phyloP scores from a whole-genome alignment of 2,113 vertebrate species.

The Tonatia bakeri region DNA sequence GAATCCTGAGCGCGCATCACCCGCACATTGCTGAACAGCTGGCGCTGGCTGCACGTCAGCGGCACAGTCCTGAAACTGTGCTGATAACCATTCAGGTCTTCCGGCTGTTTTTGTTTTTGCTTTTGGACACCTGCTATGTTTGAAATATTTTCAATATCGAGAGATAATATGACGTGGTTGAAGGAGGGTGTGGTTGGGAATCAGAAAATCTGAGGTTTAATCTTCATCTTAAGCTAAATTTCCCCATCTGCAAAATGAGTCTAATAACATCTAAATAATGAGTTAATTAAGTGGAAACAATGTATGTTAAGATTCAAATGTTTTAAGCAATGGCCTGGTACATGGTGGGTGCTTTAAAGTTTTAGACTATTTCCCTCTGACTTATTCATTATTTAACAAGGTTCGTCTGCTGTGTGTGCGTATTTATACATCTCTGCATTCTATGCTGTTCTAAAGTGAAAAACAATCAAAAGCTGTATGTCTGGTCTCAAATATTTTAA shows the following conservation, averaged over 20 bases:
- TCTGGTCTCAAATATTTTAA: neutral
- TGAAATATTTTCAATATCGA: neutral
- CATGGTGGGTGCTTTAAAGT: neutral
- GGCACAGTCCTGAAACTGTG: neutral
- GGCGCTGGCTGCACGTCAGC: neutral
- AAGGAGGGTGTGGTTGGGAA: neutral
- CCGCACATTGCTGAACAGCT: accelerated
- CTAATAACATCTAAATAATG: neutral
- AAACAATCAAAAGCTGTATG: neutral
- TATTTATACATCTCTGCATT: neutral
- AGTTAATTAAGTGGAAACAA: neutral
- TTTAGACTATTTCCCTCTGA: neutral
- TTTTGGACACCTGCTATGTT: neutral
- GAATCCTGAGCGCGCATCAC: neutral
- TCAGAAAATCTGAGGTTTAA: neutral
- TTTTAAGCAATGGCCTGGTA: neutral
- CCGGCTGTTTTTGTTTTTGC: neutral
- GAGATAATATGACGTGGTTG: neutral
- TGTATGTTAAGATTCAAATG: neutral
- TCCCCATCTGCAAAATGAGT: neutral
- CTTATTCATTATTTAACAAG: neutral
- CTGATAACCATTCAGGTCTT: neutral
- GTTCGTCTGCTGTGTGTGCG: neutral
- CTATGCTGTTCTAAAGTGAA: neutral
- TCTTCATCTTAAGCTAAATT: neutral